Evolutionary conservation across 37 sponge, comb jelly and placozoan genomes (phyloP).

Genomic region (Hexactinellida sp.): DNA sequence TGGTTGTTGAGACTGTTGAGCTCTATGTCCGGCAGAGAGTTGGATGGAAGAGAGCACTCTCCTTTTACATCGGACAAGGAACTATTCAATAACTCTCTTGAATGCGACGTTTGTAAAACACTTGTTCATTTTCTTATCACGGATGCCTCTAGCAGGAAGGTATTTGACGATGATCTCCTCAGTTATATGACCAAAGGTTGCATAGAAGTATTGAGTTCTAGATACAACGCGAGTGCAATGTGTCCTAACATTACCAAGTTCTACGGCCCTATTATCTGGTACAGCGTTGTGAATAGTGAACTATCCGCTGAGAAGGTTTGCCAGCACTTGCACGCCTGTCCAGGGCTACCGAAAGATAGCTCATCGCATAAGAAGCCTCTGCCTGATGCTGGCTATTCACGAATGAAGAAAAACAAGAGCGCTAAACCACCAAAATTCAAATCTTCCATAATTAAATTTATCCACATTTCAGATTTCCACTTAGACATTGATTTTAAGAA

Average conservation of each 20-base stretch:
- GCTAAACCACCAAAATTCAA: not conserved
- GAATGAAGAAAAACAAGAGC: not conserved
- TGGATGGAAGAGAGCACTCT: not conserved
- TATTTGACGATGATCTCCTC: not conserved
- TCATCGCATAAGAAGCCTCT: not conserved
- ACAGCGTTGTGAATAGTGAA: not conserved
- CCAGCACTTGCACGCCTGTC: constrained; percentile 1
- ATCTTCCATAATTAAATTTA: constrained; percentile 21
- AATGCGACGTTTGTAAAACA: not conserved
- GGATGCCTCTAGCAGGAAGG: not conserved
- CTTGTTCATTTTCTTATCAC: not conserved
- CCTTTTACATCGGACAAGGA: no score
- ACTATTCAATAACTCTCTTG: not conserved
- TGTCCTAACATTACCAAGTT: constrained; percentile 44
- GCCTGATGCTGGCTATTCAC: not conserved
- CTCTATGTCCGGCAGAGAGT: not conserved
- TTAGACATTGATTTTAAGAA: constrained; percentile 38
- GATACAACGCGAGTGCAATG: constrained; percentile 13
- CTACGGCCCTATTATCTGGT: constrained; percentile 44
- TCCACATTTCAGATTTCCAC: constrained; percentile 59
- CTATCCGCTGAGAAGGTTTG: constrained; percentile 10
- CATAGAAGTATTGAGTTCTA: not conserved
- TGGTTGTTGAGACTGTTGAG: not conserved
- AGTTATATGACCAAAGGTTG: not conserved
- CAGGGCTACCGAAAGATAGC: not conserved